Base-by-base conservation (phyloP, 2,888 invertebrate species). In the Chaitophorus viminalis region DNA sequence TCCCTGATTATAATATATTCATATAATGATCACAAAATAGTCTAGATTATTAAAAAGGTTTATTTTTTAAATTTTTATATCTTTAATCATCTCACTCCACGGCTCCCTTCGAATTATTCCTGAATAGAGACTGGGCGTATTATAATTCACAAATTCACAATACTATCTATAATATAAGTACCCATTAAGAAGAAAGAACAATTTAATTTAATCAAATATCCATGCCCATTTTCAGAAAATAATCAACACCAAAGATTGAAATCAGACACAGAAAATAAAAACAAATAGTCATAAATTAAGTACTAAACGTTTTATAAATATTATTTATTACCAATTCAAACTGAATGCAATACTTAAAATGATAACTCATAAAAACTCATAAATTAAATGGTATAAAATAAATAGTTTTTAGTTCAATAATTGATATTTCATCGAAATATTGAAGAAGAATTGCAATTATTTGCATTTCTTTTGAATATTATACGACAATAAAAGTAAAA, bases 1-100 rank as follows among this genome's bases (percentile, higher is more conserved):
- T 54, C 3, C 0, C 6, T 18, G 8, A n/a, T 36, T 60, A 60
- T 60, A 60, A 79, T 60, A 79, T 60, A 79, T 79, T 60, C 60
- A 60, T 60, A n/a, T 33, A 65, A 79, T 79, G 8, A 79, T 54
- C 77, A 77, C 77, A 77, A 31, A 77, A 77, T 77, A 54, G 52
- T 25, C 60, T 21, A 60, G 60, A 60, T 60, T 60, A 60, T 60
- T 60, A 60, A 60, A 60, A 60, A 60, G 60, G 60, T 60, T 60
- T 14, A 14, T 60, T 60, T 60, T 60, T 60, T 60, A 60, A 60
- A 60, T 60, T 60, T 60, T 60, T 60, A 60, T 60, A 60, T 60
- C 60, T 60, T 60, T 60, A 60, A 60, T 60, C 60, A 60, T 60
- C 60, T 60, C 60, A 60, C 21, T 60, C 21, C 21, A 25, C 60